Evolutionary conservation across 2,888 invertebrate genomes (phyloP).

Genomic region (Drosophila koepferae): DNA sequence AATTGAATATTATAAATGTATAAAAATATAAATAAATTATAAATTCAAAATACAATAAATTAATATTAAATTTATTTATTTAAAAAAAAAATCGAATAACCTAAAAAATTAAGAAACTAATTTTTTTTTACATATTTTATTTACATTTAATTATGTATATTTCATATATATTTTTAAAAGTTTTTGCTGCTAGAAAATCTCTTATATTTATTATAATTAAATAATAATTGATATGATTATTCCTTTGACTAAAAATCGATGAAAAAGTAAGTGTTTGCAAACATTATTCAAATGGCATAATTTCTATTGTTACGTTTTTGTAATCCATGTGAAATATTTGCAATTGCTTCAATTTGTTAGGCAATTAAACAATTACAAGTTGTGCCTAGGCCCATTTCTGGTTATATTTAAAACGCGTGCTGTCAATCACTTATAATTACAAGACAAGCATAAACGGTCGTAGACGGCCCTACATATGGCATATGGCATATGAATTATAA

Average conservation of each 20-base stretch:
- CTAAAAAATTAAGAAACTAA: no score
- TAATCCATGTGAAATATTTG: conserved; percentile 2
- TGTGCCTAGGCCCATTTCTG: conserved; percentile 19
- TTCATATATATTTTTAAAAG: no score
- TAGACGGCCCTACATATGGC: conserved; percentile 25
- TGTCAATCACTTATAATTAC: conserved; percentile 68
- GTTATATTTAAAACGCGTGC: conserved; percentile 31
- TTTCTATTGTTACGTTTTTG: not conserved
- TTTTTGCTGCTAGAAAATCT: no score
- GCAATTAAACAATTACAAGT: conserved; percentile 37
- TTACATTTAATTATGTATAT: no score
- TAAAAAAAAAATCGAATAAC: no score
- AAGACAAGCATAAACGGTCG: conserved; percentile 13
- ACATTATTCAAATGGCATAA: conserved; percentile 2
- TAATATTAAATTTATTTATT: no score
- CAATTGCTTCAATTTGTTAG: conserved; percentile 24
- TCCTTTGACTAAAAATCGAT: not conserved
- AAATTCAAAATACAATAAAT: no score
- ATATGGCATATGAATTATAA: conserved; percentile 50
- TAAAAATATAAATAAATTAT: no score
- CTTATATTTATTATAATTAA: not conserved
- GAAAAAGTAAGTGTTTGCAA: not conserved
- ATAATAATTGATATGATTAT: not conserved
- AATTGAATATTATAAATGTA: no score
- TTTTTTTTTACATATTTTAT: no score